Evolutionary conservation across 2,797 vertebrate species (phyloP), one percentile per base, ranked within the genome.

Genomic region (Amblyopsis hoosieri): DNA sequence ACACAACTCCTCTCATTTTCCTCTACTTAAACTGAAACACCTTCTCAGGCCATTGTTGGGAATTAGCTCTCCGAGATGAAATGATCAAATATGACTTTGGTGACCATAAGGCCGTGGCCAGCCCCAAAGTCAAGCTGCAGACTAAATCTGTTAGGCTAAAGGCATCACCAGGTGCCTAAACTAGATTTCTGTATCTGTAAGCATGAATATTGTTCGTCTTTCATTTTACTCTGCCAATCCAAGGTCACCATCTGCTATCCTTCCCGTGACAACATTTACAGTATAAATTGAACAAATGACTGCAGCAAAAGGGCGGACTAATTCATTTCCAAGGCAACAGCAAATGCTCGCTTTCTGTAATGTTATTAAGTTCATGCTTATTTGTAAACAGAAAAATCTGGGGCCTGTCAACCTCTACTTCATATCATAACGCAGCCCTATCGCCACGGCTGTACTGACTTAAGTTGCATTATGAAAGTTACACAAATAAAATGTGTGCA

Each of bases 231-330:
- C 71, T 48, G 64, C 54, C 72, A 65, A 15, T 64, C 74, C 79
- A 85, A 89, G 79, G 85, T 88, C 86, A 88, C 83, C 87, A 87
- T 85, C 88, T 91, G 91, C 66, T 66, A 68, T 83, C 76, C 65
- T 71, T 45, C 59, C 48, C 51, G 45, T 54, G 33, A 58, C 54
- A 64, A 60, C 62, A 63, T 60, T 71, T 51, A 47, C 15, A n/a
- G 64, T 48, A 13, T 46, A 67, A 70, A 60, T 67, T 23, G 46
- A 69, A 78, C 69, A 68, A 81, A 75, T 64, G 47, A 45, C 51
- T 72, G 63, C 37, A 12, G 52, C 8, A 10, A 60, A 72, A 79
- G 70, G 33, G 66, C 65, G 45, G 71, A 52, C 15, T 63, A 54
- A 64, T 68, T 72, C 12, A 46, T 74, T 66, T 79, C 72, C 55